These are phyloP conservation scores for western clawed frog (Xenopus tropicalis) DNA, from an alignment of 2,113 vertebrate genomes.

Conservation along the genomic window UCB_Xtro_10.0 CM004449.2:37101501-37102000, in stretches of 20 bases:
- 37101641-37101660: neutral
- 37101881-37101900: conserved; percentile 17
- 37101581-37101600: too few species aligned
- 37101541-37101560: too few species aligned
- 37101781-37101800: conserved; percentile 14
- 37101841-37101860: conserved; percentile 14
- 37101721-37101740: conserved; percentile 9
- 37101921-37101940: conserved; percentile 38
- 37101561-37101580: too few species aligned
- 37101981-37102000: conserved; percentile 11
- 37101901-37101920: conserved; percentile 14
- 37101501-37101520: too few species aligned
- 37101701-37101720: neutral
- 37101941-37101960: conserved; percentile 10
- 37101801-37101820: neutral
- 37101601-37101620: too few species aligned
- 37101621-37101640: too few species aligned
- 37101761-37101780: conserved; percentile 8
- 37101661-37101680: neutral
- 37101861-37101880: conserved; percentile 30
- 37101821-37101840: conserved; percentile 5
- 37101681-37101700: conserved; percentile 12
- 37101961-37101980: conserved; percentile 15
- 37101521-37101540: too few species aligned
- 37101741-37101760: conserved; percentile 8